Evolutionary conservation across 2,797 vertebrate species (phyloP).

Genomic region (Phalanger gymnotis): DNA sequence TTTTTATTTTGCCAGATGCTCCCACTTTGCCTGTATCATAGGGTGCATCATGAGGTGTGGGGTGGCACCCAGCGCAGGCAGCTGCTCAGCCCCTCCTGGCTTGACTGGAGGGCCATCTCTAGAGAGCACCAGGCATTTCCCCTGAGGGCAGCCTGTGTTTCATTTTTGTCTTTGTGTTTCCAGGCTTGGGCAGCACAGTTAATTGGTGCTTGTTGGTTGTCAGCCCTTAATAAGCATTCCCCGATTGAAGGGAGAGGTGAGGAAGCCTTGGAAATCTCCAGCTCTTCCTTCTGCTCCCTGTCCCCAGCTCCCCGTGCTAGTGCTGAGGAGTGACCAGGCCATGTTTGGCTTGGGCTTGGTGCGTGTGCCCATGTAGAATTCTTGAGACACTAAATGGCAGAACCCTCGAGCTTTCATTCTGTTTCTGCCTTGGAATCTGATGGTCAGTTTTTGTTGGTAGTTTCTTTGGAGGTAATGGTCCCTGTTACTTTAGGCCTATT

Average conservation of each 20-base stretch:
- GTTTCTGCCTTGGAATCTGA: not conserved
- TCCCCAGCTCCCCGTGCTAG: no score
- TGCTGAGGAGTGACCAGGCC: no score
- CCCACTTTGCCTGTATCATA: not conserved
- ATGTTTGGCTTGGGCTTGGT: no score
- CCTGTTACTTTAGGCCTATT: not conserved
- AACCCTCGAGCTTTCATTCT: slow-evolving; percentile 2
- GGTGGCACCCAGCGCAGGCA: not conserved
- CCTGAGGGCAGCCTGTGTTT: not conserved
- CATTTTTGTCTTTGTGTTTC: not conserved
- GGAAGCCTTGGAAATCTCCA: not conserved
- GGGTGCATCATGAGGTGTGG: not conserved
- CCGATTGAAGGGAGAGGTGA: not conserved
- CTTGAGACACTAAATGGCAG: not conserved
- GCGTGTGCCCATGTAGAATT: not conserved
- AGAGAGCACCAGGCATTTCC: not conserved
- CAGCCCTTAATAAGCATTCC: not conserved
- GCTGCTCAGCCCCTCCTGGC: not conserved
- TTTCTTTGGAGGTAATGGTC: not conserved
- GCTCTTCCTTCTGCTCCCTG: no score
- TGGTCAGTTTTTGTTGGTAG: not conserved
- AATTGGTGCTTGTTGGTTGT: not conserved
- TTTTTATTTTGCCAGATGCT: not conserved
- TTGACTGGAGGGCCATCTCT: not conserved
- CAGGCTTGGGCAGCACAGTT: not conserved